Evolutionary conservation across 2,888 invertebrate species (phyloP), one percentile per base, ranked within the genome.

Genomic region (Synanthedon andrenaeformis): DNA sequence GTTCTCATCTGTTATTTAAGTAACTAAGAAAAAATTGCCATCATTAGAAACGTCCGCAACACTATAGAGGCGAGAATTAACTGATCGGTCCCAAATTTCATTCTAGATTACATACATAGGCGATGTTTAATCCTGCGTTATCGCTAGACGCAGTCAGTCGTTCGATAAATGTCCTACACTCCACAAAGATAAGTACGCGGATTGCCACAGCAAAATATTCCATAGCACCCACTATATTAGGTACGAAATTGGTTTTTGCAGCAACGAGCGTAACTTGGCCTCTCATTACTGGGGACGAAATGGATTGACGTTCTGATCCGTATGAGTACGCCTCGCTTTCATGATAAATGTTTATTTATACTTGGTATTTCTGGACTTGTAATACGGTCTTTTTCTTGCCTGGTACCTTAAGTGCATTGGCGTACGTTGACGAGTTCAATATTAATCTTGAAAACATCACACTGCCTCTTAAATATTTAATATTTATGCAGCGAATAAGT

Each of bases 41-140:
- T 45, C 45, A 45, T 45, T 45, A 45, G 45, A 13, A 45, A 45
- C 3, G 45, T 45, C 45, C 13, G 45, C 45, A 12, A 45, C 49
- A 23, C 49, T 11, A 49, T 49, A 10, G 19, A 49, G 12, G 23
- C 52, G 12, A 49, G 35, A 54, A 54, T 50, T 52, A 42, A 55
- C 67, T 17, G 62, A 62, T 53, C 55, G 56, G 57, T 53, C 67
- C 68, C 65, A 67, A 64, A 72, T 72, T 72, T 70, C 55, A 67
- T 63, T 69, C 59, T 66, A 71, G 69, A 75, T 75, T 72, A 67
- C 66, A 66, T 72, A 67, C 66, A 66, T 64, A 65, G 64, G 67
- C 67, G 66, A 65, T 65, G 72, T 70, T 71, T 74, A 76, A 76
- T 76, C 74, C 74, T 64, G 63, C 68, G 70, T 74, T 79, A 78